Conservation (phyloP, 2,888 invertebrate species). For the Cepaea hortensis region DNA sequence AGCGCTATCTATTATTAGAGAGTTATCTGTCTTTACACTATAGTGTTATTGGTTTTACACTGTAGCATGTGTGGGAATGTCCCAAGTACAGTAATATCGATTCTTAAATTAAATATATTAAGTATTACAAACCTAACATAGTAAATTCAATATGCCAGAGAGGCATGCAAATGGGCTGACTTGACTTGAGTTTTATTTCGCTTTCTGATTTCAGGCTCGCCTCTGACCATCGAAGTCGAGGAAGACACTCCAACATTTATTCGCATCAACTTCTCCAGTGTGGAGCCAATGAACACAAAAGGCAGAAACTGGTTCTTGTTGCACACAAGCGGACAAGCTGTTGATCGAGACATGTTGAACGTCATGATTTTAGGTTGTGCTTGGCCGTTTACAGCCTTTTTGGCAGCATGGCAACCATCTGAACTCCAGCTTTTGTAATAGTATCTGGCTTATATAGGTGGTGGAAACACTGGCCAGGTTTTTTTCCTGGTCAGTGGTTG, state of each 20-base stretch:
- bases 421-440: neutral
- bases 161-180: too few relatives aligned
- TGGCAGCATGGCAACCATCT: neutral
- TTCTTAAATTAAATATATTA: too few relatives aligned
- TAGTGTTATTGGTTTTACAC: too few relatives aligned
- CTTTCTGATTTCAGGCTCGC: slow-evolving; percentile 61
- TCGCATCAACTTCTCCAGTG: slow-evolving; percentile 57
- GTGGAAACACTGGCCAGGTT: neutral
- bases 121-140: too few relatives aligned
- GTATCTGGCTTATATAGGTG: slow-evolving; percentile 7
- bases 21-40: too few relatives aligned
- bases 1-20: too few relatives aligned
- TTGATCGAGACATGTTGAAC: slow-evolving; percentile 61
- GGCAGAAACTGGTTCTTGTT: slow-evolving; percentile 59
- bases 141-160: too few relatives aligned
- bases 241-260: slow-evolving; percentile 58
- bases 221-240: slow-evolving; percentile 64
- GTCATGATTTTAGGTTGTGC: slow-evolving; percentile 67
- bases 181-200: too few relatives aligned
- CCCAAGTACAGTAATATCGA: too few relatives aligned
- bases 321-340: slow-evolving; percentile 59
- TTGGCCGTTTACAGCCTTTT: neutral
- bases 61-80: too few relatives aligned
- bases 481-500: neutral
- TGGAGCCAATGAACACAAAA: slow-evolving; percentile 52